A percentile compares a stretch with the other conserved stretches of the same genome.
phyloP scores from a whole-genome alignment of 2,888 invertebrate species.

The Drosophila tripunctata region DNA sequence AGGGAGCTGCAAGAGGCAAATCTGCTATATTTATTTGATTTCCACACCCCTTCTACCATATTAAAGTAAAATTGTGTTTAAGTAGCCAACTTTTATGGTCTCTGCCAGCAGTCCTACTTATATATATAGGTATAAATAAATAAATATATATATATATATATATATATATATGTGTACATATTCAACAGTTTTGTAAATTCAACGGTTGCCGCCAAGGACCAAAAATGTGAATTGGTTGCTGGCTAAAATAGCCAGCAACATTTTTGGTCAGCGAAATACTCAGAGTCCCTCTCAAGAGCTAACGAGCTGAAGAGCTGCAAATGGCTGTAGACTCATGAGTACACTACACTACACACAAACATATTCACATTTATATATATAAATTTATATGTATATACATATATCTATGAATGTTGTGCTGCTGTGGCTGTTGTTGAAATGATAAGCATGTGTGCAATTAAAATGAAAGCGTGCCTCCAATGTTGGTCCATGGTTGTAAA shows the following conservation, averaged over 20 bases:
- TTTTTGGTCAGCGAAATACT: constrained; percentile 38
- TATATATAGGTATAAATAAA: neutral
- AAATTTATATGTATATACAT: constrained; percentile 7
- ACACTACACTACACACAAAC: constrained; percentile 2
- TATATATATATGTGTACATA: neutral
- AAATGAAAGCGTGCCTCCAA: constrained; percentile 76
- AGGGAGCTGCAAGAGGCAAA: constrained; percentile 29
- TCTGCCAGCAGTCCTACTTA: constrained; percentile 43
- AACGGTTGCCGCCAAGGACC: constrained; percentile 62
- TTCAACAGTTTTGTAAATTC: constrained; percentile 44
- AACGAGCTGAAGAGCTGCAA: constrained; percentile 58
- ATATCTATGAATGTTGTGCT: constrained; percentile 9
- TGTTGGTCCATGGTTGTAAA: constrained; percentile 37
- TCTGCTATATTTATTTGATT: constrained; percentile 65
- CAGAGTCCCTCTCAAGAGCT: constrained; percentile 42
- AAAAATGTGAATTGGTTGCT: constrained; percentile 58
- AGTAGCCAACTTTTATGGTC: constrained; percentile 71
- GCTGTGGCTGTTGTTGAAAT: constrained; percentile 72
- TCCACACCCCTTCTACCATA: constrained; percentile 12
- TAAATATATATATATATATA: constrained; percentile 5
- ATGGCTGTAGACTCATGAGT: constrained; percentile 26
- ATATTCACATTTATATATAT: neutral
- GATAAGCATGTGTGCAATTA: constrained; percentile 80
- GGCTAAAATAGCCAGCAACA: constrained; percentile 55
- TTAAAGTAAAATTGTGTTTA: constrained; percentile 75